Percentiles rank a stretch among this genome's conserved stretches.
Conservation (phyloP, 2,797 vertebrate genomes). For the Chaunax sp. region DNA sequence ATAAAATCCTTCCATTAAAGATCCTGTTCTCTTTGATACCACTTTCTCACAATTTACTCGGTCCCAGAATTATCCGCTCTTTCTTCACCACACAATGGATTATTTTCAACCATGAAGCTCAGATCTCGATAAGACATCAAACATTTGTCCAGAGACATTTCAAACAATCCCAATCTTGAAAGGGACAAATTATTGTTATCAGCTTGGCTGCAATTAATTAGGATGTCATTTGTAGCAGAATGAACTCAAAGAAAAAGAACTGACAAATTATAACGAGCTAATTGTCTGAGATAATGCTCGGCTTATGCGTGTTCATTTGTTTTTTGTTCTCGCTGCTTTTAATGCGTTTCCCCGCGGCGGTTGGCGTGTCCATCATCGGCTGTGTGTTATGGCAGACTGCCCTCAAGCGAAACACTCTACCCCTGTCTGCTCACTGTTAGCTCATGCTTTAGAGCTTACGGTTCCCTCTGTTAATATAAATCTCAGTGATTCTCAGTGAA, state of each 20-base stretch:
- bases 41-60: conserved; percentile 73
- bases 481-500: conserved; percentile 8
- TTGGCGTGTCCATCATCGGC: conserved; percentile 40
- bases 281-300: conserved; percentile 53
- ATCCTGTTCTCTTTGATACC: conserved; percentile 41
- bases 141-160: conserved; percentile 68
- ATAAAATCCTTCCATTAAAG: conserved; percentile 65
- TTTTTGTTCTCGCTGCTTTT: conserved; percentile 22
- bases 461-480: conserved; percentile 16
- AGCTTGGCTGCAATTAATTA: conserved; percentile 68
- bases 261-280: conserved; percentile 48
- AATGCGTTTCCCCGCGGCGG: conserved; percentile 26
- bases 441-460: conserved; percentile 1
- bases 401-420: conserved; percentile 20
- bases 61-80: conserved; percentile 60
- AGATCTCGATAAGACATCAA: conserved; percentile 68
- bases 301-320: background rate
- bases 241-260: conserved; percentile 58
- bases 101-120: conserved; percentile 65
- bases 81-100: conserved; percentile 72
- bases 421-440: background rate
- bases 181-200: conserved; percentile 61
- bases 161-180: conserved; percentile 65
- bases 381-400: conserved; percentile 18
- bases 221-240: conserved; percentile 57